These are phyloP conservation scores for Albula goreensis DNA, from an alignment of 2,113 vertebrate species.

Conservation along the genomic window DNA sequence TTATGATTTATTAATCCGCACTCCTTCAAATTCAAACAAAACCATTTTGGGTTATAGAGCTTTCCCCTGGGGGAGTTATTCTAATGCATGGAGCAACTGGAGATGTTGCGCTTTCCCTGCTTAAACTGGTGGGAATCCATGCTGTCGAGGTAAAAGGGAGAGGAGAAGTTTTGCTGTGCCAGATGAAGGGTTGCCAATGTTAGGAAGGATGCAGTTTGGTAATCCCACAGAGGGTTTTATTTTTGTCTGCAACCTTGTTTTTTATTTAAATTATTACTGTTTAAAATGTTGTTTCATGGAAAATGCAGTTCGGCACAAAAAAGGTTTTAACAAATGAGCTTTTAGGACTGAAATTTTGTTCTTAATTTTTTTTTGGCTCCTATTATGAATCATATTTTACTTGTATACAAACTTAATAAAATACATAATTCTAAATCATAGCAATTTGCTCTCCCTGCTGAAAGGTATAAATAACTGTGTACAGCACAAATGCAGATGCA, in stretches of 20 bases:
- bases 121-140: background rate
- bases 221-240: constrained; percentile 11
- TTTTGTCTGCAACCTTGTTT: background rate
- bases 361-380: background rate
- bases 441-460: too few relatives aligned
- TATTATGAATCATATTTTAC: too few relatives aligned
- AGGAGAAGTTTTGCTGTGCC: background rate
- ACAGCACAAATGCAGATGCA: too few relatives aligned
- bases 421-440: too few relatives aligned
- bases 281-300: background rate
- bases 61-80: constrained; percentile 5
- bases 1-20: constrained; percentile 67
- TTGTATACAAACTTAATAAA: too few relatives aligned
- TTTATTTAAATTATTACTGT: background rate
- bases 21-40: constrained; percentile 37
- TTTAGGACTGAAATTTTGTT: background rate
- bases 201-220: background rate
- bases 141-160: background rate
- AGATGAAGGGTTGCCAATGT: background rate
- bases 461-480: too few relatives aligned
- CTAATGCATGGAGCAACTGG: background rate
- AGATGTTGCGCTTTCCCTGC: background rate
- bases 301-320: constrained; percentile 13
- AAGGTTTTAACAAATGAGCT: constrained; percentile 1
- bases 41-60: constrained; percentile 14